These are phyloP conservation scores for Ips typographus DNA, from an alignment of 1,140 invertebrate species.

Conservation along the genomic window DNA sequence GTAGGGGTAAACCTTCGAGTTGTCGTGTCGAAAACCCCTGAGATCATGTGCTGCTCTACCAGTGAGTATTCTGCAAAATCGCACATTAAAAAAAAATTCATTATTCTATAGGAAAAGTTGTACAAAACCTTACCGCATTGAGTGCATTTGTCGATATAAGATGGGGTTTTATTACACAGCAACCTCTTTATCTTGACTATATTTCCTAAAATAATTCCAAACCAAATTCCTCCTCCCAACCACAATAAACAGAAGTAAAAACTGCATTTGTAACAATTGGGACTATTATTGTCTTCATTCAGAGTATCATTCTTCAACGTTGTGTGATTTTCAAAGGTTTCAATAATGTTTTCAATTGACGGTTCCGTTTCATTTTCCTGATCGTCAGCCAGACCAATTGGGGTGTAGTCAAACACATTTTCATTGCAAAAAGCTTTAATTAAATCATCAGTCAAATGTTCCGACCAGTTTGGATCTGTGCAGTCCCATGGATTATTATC, in stretches of 20 bases:
- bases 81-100: background rate
- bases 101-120: background rate
- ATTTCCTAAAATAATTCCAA: conserved; percentile 38
- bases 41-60: conserved; percentile 16
- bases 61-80: conserved; percentile 17
- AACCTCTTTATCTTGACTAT: conserved; percentile 24
- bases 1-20: background rate
- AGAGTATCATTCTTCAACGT: background rate
- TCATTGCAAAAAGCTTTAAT: conserved; percentile 24
- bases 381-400: no score
- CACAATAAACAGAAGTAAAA: conserved; percentile 32
- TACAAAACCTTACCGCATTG: conserved; percentile 25
- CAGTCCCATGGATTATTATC: conserved; percentile 40
- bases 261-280: conserved; percentile 24
- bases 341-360: background rate
- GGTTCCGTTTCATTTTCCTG: background rate
- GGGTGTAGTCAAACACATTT: no score
- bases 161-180: conserved; percentile 10
- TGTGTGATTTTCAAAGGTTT: background rate
- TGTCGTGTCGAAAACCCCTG: conserved; percentile 1
- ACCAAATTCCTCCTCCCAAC: conserved; percentile 32
- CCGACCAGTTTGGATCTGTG: conserved; percentile 21
- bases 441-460: conserved; percentile 19
- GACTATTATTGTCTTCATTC: background rate
- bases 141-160: conserved; percentile 12